Evolutionary conservation across 64 coral and sea anemone genomes (phyloP).

Genomic region (Porites australiensis): DNA sequence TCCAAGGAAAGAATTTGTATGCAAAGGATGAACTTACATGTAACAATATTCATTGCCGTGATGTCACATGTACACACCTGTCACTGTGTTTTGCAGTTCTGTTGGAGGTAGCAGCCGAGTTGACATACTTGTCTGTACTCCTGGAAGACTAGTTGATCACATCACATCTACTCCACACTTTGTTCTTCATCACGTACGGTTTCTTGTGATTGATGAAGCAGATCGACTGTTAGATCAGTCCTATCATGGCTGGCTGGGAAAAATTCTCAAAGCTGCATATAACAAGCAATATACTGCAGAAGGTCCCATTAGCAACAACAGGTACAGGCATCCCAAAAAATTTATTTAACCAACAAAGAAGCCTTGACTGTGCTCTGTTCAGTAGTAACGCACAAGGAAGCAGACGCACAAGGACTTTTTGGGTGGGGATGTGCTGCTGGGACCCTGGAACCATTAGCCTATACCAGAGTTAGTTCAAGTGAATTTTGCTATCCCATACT

Average conservation of each 20-base stretch:
- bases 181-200: conserved; percentile 82
- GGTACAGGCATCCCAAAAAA: not conserved
- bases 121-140: conserved; percentile 88
- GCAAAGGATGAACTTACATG: too few relatives aligned
- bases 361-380: too few relatives aligned
- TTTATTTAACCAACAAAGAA: too few relatives aligned
- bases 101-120: conserved; percentile 79
- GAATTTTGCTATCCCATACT: too few relatives aligned
- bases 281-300: conserved; percentile 5
- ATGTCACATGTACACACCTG: not conserved
- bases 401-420: too few relatives aligned
- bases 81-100: not conserved
- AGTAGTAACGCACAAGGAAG: too few relatives aligned
- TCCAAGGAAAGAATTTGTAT: too few relatives aligned
- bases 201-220: conserved; percentile 98
- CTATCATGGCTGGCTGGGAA: conserved; percentile 90
- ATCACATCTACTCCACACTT: conserved; percentile 84
- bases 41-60: too few relatives aligned
- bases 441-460: too few relatives aligned
- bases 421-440: too few relatives aligned
- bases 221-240: conserved; percentile 87
- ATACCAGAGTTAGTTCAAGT: too few relatives aligned
- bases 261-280: conserved; percentile 76
- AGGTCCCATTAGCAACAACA: not conserved
- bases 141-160: conserved; percentile 94